Evolutionary conservation across 2,113 vertebrate genomes (phyloP).

Genomic region (Ailuropoda melanoleuca): DNA sequence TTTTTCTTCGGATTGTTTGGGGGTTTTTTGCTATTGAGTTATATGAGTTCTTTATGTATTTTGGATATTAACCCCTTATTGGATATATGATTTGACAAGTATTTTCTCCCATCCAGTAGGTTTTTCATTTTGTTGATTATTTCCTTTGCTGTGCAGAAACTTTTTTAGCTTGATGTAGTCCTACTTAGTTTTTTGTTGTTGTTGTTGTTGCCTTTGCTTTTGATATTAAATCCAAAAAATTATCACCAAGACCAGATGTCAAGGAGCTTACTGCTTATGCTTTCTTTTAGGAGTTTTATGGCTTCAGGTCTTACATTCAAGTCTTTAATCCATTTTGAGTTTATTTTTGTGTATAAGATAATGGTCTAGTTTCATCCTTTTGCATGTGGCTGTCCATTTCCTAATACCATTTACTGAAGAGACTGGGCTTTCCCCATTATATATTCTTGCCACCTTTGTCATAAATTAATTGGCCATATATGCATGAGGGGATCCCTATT

Average conservation of each 20-base stretch:
- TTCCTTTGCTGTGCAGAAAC: background rate
- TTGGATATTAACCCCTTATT: background rate
- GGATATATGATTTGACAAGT: background rate
- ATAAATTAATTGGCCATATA: background rate
- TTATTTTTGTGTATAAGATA: background rate
- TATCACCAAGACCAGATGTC: background rate
- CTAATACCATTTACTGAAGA: background rate
- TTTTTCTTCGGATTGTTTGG: background rate
- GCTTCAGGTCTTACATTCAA: background rate
- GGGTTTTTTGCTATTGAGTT: background rate
- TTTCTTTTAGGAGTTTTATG: background rate
- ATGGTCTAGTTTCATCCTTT: background rate
- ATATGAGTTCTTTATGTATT: background rate
- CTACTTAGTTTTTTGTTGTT: background rate
- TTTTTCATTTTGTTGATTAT: background rate
- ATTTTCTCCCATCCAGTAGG: background rate
- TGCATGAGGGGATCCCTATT: background rate
- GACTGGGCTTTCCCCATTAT: background rate
- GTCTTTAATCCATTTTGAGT: background rate
- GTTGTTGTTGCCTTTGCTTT: background rate
- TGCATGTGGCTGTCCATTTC: background rate
- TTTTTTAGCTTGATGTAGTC: background rate
- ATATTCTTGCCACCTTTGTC: background rate
- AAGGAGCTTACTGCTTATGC: background rate
- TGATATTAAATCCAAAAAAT: background rate